phyloP scores from a whole-genome alignment of 2,797 vertebrate genomes.

The Spinus olivaceus region DNA sequence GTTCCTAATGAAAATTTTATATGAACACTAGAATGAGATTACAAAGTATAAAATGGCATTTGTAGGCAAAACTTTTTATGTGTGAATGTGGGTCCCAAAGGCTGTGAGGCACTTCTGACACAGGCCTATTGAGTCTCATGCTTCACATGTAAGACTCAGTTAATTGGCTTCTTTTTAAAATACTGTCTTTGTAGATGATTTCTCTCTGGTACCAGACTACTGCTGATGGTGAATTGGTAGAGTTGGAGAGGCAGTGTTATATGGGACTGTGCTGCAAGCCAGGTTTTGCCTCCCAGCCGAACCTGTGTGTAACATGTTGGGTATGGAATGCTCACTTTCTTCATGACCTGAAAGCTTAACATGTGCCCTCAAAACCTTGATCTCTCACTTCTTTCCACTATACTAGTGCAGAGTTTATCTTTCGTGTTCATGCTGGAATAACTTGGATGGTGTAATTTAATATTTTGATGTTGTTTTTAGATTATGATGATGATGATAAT shows the following conservation, averaged over 20 bases:
- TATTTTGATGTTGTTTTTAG: background rate
- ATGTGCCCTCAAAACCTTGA: background rate
- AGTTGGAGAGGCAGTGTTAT: background rate
- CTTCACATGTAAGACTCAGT: background rate
- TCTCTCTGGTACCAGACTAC: background rate
- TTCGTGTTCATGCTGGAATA: background rate
- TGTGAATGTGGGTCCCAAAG: background rate
- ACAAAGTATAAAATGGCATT: fast-evolving
- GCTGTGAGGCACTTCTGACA: background rate
- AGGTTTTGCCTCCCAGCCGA: background rate
- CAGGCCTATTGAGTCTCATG: background rate
- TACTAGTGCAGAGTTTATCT: background rate
- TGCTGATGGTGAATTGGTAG: background rate
- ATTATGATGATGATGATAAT: background rate
- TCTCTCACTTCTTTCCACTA: fast-evolving
- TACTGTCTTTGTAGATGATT: background rate
- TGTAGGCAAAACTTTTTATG: background rate
- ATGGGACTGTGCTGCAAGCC: background rate
- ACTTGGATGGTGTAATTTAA: background rate
- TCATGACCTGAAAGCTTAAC: background rate
- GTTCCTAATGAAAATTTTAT: background rate
- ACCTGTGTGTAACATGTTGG: background rate
- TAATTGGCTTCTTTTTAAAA: background rate
- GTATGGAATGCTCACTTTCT: background rate
- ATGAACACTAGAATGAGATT: background rate